Percentiles rank a stretch among this genome's conserved stretches.
Conservation (phyloP, 2,797 vertebrate species). For the Emys orbicularis region DNA sequence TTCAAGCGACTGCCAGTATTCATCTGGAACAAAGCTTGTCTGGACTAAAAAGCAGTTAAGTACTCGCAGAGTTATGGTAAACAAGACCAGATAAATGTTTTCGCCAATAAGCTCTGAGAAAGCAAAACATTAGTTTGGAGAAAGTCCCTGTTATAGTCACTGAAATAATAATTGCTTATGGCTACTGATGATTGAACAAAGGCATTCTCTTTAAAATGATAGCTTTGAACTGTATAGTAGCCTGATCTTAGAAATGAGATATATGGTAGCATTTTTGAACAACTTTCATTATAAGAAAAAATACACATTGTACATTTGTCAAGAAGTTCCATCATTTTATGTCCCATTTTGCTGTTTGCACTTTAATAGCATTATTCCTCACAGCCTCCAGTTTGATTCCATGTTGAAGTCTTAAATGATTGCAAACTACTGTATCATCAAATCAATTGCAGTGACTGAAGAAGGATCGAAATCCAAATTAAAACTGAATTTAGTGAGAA, state of each 20-base stretch:
- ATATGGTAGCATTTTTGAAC: background rate
- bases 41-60: conserved; percentile 93
- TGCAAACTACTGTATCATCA: background rate
- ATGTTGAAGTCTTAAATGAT: background rate
- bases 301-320: background rate
- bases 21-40: conserved; percentile 97
- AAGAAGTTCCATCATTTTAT: background rate
- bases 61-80: conserved; percentile 84
- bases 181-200: background rate
- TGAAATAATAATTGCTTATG: background rate
- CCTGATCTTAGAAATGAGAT: background rate
- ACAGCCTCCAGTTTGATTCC: background rate
- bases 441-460: background rate
- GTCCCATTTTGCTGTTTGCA: background rate
- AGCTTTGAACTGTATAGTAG: background rate
- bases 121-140: background rate
- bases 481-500: background rate
- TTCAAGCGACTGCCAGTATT: conserved; percentile 98
- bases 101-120: conserved; percentile 81
- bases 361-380: background rate
- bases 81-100: conserved; percentile 74
- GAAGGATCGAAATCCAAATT: background rate
- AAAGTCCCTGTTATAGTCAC: background rate
- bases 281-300: background rate
- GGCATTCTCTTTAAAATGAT: background rate